Evolutionary conservation across 2,113 vertebrate species (phyloP).

Genomic region (pig (Sus scrofa)): T2T-Sscrofa CM000828.6:32616501-32617000

Average conservation of each 20-base stretch:
- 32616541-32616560: neutral
- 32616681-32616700: neutral
- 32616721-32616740: neutral
- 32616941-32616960: neutral
- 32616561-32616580: neutral
- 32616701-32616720: neutral
- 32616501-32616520: neutral
- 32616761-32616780: neutral
- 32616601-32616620: neutral
- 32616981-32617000: neutral
- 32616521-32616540: neutral
- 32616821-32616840: neutral
- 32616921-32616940: neutral
- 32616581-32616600: slow-evolving; percentile 31
- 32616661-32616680: neutral
- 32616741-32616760: neutral
- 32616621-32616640: neutral
- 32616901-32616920: neutral
- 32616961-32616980: too few species aligned
- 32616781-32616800: neutral
- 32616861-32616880: neutral
- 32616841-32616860: too few species aligned
- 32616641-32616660: neutral
- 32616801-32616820: neutral
- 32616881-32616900: neutral